A percentile compares a stretch with the other conserved stretches of the same genome.
These are phyloP conservation scores for Falco rusticolus DNA, from an alignment of 2,797 vertebrate species.

Conservation along the genomic window DNA sequence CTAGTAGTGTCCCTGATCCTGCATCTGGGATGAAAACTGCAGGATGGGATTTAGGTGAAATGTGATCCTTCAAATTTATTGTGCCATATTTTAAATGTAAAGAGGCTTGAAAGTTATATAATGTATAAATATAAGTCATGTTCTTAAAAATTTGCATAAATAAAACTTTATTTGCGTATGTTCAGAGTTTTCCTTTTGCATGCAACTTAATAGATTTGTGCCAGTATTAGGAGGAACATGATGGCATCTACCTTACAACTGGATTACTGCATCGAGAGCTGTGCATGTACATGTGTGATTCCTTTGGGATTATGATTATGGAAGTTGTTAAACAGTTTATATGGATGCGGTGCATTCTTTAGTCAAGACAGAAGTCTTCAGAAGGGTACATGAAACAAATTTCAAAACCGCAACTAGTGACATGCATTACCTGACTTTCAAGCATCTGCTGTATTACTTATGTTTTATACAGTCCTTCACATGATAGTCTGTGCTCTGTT, in stretches of 20 bases:
- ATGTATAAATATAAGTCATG: background rate
- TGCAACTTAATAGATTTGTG: background rate
- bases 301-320: background rate
- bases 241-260: background rate
- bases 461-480: background rate
- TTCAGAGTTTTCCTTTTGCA: slow-evolving; percentile 41
- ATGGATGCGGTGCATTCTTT: background rate
- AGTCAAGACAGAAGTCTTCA: background rate
- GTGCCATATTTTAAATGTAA: background rate
- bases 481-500: background rate
- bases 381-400: background rate
- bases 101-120: background rate
- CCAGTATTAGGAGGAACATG: background rate
- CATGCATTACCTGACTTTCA: background rate
- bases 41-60: background rate
- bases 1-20: background rate
- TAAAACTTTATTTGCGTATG: background rate
- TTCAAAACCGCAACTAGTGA: background rate
- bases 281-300: background rate
- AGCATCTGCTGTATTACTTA: background rate
- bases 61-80: background rate
- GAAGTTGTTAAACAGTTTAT: background rate
- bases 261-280: background rate
- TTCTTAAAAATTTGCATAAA: background rate
- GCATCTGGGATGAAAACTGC: background rate